Evolutionary conservation across 1,140 invertebrate species (phyloP), one percentile per base, ranked within the genome.

Genomic region (Chironomus tepperi): DNA sequence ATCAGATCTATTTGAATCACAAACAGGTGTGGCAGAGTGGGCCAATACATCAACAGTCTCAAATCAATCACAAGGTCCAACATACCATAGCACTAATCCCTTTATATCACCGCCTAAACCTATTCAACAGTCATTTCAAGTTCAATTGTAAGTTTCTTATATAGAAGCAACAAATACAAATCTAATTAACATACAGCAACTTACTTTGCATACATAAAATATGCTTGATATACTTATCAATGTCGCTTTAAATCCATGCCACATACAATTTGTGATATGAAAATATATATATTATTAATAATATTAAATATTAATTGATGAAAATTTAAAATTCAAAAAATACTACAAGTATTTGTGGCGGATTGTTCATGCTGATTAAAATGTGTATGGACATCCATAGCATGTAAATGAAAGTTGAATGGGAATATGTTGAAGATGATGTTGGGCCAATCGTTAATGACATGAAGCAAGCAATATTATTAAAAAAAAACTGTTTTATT

Each of bases 1-100:
- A 43, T 81, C 83, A 12, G 93, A 96, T 84, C 93, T 93, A 0
- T 95, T 95, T 79, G 92, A 95, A 81, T 92, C 24, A 34, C 24
- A 92, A 7, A 79, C 79, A 76, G n/a, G n/a, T n/a, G 80, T 82
- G 42, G 79, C 80, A 18, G 79, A 79, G 8, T 78, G 79, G 3
- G 81, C 81, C 75, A 57, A 12, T 34, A 73, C 78, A 79, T 75
- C 79, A 81, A 73, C 70, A 80, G 73, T 82, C 76, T 74, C 78
- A 57, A 77, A 79, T 73, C 74, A 78, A 77, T 78, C 79, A 77
- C 78, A 77, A 16, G 77, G 78, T 21, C 70, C 77, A 73, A 73
- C 77, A 75, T 80, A 79, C 75, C 80, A 81, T 75, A 84, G 80
- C 76, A 86, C 85, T 74, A 86, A 86, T 81, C 85, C 85, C 34